Base-by-base conservation (phyloP, 2,113 vertebrate species). In the Podocnemis expansa region DNA sequence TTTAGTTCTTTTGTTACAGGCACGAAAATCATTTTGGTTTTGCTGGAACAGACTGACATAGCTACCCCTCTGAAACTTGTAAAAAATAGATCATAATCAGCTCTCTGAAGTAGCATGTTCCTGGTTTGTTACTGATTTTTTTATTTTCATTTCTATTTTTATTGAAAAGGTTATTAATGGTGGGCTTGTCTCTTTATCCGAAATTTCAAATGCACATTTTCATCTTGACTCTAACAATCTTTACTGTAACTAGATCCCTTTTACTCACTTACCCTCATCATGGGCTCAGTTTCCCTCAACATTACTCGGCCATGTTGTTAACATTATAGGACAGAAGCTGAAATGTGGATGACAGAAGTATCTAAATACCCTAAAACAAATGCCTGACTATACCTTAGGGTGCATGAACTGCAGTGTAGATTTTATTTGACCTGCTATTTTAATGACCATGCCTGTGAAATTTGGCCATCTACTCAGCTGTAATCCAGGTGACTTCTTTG, bases 341-440 rank as follows among this genome's bases (percentile, higher is more conserved):
- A 76, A 76, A 19, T 84, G 16, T 60, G 19, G 67, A 6, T 4
- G 1, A 41, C 55, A 19, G 54, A 70, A 78, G 31, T 12, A 51
- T n/a, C 56, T 85, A 49, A 85, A 12, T 55, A 41, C 49, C 24
- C 0, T 0, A 52, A 85, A 11, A 79, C 60, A 25, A 70, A 63
- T 52, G 25, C 67, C 29, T 3, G 17, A 63, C 80, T 63, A n/a
- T 89, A 38, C 24, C 43, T 89, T 54, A 2, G 4, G 3, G 1
- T 1, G 45, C 49, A 34, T 31, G 17, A 78, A 17, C 1, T 80
- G 41, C 55, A 89, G 60, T 0, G 4, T 8, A 54, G 45, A 93
- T 14, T 24, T 92, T 0, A 0, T 17, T 3, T 63, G 4, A 70
- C 60, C 22, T 31, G 82, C 31, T 82, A 1, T 67, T 88, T 88